Evolutionary conservation across 2,888 invertebrate species (phyloP).

Genomic region (Ephialtes manifestator): DNA sequence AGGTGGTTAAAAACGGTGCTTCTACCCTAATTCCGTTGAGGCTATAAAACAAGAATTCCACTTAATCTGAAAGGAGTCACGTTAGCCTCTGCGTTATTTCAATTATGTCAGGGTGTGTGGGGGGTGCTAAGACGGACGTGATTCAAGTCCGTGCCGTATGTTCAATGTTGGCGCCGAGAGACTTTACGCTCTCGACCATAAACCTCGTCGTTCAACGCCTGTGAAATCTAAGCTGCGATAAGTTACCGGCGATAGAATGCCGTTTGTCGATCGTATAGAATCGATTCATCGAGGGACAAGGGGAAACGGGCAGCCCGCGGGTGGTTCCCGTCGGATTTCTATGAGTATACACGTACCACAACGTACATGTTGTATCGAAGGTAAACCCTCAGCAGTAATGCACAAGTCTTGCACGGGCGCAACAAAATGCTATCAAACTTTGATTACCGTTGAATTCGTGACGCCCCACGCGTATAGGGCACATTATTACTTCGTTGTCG

Average conservation of each 20-base stretch:
- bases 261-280: slow-evolving; percentile 45
- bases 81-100: slow-evolving; percentile 24
- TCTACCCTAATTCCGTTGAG: background rate
- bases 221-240: slow-evolving; percentile 79
- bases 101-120: slow-evolving; percentile 43
- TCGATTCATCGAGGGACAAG: slow-evolving; percentile 32
- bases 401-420: background rate
- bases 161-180: slow-evolving; percentile 67
- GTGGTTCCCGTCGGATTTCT: slow-evolving; percentile 8
- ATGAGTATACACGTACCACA: background rate
- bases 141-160: background rate
- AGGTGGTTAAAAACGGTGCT: too few species aligned
- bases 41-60: background rate
- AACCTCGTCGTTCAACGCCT: slow-evolving; percentile 75
- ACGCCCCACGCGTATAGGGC: slow-evolving; percentile 12
- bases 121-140: slow-evolving; percentile 8
- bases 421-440: slow-evolving; percentile 42
- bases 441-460: slow-evolving; percentile 55
- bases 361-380: background rate
- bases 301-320: background rate
- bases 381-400: background rate
- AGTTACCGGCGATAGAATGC: slow-evolving; percentile 71
- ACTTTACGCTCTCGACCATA: slow-evolving; percentile 74
- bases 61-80: background rate
- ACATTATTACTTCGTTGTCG: background rate